Conservation (phyloP, 2,113 vertebrate genomes). For the Atlantisia rogersi region DNA sequence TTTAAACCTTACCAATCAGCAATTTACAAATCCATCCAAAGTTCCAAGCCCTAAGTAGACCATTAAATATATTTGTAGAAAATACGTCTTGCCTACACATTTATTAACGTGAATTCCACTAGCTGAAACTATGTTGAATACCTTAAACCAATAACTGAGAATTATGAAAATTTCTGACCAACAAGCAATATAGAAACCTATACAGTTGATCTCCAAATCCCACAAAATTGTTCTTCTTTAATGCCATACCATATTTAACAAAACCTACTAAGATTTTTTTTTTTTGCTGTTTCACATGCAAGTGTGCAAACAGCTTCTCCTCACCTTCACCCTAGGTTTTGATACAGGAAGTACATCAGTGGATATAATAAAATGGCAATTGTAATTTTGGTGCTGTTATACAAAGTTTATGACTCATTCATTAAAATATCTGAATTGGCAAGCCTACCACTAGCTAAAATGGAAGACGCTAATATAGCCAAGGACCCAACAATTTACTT, state of each 20-base stretch:
- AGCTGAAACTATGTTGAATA: not conserved
- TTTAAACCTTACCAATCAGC: not conserved
- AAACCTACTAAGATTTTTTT: not conserved
- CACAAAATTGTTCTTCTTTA: not conserved
- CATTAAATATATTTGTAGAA: not conserved
- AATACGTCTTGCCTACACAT: not conserved
- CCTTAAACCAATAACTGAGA: not conserved
- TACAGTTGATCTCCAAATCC: not conserved
- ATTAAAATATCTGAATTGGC: slow-evolving; percentile 44
- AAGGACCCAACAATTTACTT: not conserved
- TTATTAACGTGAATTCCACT: not conserved
- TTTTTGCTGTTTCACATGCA: not conserved
- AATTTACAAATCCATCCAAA: not conserved
- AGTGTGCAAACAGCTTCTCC: not conserved
- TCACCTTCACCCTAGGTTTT: not conserved
- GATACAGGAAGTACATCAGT: not conserved
- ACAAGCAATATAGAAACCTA: not conserved
- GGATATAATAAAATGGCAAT: not conserved
- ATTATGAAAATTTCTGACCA: not conserved
- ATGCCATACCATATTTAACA: not conserved
- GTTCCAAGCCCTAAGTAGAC: not conserved
- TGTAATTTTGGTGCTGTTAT: not conserved
- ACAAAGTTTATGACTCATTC: slow-evolving; percentile 41
- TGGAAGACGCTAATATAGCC: slow-evolving; percentile 12
- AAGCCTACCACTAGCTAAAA: slow-evolving; percentile 26